Evolutionary conservation across 2,888 invertebrate species (phyloP), one percentile per base, ranked within the genome.

Genomic region (Oxytorus armatus): DNA sequence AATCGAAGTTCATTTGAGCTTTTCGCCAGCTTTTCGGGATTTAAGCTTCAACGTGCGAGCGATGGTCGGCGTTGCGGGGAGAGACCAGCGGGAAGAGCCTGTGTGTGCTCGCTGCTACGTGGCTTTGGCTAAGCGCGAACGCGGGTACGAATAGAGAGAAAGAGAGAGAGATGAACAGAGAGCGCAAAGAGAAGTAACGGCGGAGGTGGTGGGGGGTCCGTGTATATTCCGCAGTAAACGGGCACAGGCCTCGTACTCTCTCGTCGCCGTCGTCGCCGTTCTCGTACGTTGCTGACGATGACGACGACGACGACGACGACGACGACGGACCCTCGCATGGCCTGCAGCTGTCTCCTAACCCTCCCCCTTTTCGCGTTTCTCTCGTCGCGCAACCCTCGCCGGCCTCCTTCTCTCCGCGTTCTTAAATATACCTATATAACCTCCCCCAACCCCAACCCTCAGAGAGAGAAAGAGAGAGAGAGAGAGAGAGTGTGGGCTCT

Each of bases 281-380:
- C 47, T 44, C 59, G 69, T 3, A n/a, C 66, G 53, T 53, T 53
- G 68, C 7, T 33, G 57, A 25, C 59, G 69, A 29, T 47, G 63
- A 0, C 66, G 66, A 1, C 68, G 68, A 1, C 70, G 70, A 18
- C 51, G 63, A 1, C 68, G 72, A 49, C 72, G 80, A 76, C 82
- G 70, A 39, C 79, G 75, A 39, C 84, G 86, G 89, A 90, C 90
- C 90, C 90, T 89, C 88, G 89, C 86, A 88, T 88, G 88, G 87
- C 89, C 89, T 88, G 86, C 87, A 88, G 89, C 89, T 89, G 87
- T 86, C 87, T 90, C 89, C 90, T 88, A 88, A 89, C 87, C 86
- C 86, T 85, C 85, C 85, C 85, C 85, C 65, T 39, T n/a, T 36
- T 49, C 59, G 49, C 59, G 59, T 72, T 51, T 57, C 76, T 42